These are phyloP conservation scores for Pelecanoides urinatrix DNA, from an alignment of 2,113 vertebrate species.

Conservation along the genomic window DNA sequence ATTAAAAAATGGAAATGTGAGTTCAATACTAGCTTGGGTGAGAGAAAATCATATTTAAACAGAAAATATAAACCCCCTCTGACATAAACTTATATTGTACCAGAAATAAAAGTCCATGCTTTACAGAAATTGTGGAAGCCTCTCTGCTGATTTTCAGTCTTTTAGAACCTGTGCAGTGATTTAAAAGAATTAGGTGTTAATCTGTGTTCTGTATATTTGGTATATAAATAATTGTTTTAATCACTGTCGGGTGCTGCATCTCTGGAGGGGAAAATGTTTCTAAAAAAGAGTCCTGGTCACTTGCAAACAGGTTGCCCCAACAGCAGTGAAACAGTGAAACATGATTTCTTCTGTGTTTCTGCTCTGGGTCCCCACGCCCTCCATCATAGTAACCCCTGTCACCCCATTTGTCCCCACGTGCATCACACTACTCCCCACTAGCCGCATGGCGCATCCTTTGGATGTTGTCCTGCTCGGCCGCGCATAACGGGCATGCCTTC, in stretches of 20 bases:
- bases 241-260: background rate
- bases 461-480: rapidly evolving
- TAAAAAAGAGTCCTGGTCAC: background rate
- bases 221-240: background rate
- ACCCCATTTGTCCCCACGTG: rapidly evolving
- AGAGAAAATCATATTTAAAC: background rate
- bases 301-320: background rate
- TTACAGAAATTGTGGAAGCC: background rate
- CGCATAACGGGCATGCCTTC: rapidly evolving
- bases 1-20: background rate
- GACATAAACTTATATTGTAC: background rate
- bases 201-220: background rate
- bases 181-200: background rate
- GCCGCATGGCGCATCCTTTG: rapidly evolving
- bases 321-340: background rate
- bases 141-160: background rate
- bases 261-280: background rate
- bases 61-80: background rate
- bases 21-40: background rate
- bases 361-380: background rate
- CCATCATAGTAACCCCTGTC: background rate
- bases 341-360: background rate
- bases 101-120: background rate
- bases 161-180: background rate
- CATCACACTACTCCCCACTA: rapidly evolving